These are phyloP conservation scores for Clarias laeviceps DNA, from an alignment of 2,797 vertebrate species.

Conservation along the genomic window DNA sequence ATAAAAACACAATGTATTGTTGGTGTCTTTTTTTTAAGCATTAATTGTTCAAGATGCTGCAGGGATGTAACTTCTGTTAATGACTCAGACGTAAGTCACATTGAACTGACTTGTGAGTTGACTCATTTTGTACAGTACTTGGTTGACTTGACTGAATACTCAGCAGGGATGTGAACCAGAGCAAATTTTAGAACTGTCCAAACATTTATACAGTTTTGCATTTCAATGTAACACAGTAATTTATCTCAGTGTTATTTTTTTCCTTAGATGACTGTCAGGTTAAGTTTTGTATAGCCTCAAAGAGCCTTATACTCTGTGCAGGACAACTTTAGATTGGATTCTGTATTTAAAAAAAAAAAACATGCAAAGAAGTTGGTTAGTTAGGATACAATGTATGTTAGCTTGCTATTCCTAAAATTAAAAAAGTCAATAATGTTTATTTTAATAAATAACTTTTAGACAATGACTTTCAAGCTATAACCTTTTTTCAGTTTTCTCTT, in stretches of 20 bases:
- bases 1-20: slow-evolving; percentile 19
- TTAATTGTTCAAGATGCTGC: too few species aligned
- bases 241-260: neutral
- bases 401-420: neutral
- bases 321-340: neutral
- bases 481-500: neutral
- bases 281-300: neutral
- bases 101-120: neutral
- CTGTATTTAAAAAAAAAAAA: neutral
- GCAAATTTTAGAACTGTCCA: neutral
- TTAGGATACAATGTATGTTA: neutral
- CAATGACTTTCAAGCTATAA: neutral
- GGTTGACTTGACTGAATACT: neutral
- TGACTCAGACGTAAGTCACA: neutral
- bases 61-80: neutral
- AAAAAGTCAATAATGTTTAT: neutral
- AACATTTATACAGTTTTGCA: neutral
- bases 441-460: neutral
- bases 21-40: neutral
- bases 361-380: too few species aligned
- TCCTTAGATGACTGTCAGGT: neutral
- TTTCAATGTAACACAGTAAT: neutral
- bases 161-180: neutral
- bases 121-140: neutral
- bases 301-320: neutral